These are phyloP conservation scores for Celastrina argiolus DNA, from an alignment of 2,888 invertebrate genomes.

Conservation along the genomic window DNA sequence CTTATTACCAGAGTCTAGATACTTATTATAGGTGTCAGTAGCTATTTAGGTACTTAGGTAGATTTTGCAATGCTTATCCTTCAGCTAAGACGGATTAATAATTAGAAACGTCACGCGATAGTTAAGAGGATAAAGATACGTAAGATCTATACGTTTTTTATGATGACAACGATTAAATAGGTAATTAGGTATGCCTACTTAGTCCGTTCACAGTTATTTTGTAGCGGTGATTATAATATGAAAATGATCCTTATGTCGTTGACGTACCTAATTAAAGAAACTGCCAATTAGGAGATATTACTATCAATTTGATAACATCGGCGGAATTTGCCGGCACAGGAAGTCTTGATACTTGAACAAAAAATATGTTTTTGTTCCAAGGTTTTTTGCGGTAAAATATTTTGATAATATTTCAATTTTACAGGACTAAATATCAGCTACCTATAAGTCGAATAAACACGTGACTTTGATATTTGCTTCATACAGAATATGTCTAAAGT, in stretches of 20 bases:
- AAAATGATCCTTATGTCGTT: too few species aligned
- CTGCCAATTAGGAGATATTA: not conserved
- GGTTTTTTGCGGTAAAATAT: not conserved
- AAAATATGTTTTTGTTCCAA: not conserved
- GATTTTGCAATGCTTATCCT: not conserved
- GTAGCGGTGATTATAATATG: too few species aligned
- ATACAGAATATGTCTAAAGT: too few species aligned
- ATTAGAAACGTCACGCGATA: not conserved
- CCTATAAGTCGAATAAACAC: too few species aligned
- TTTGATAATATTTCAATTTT: not conserved
- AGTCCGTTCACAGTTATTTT: too few species aligned
- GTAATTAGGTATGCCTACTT: too few species aligned
- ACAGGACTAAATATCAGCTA: too few species aligned
- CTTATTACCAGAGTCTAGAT: too few species aligned
- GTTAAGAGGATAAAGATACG: not conserved
- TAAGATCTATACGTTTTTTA: too few species aligned
- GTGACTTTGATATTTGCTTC: too few species aligned
- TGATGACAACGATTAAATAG: too few species aligned
- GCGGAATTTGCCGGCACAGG: not conserved
- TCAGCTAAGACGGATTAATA: not conserved
- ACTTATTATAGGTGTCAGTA: too few species aligned
- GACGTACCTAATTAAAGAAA: not conserved
- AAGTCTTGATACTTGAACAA: not conserved
- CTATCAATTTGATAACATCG: slow-evolving; percentile 4
- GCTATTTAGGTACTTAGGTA: not conserved